Evolutionary conservation across 1,140 invertebrate genomes (phyloP).

Genomic region (Habropoda laboriosa): DNA sequence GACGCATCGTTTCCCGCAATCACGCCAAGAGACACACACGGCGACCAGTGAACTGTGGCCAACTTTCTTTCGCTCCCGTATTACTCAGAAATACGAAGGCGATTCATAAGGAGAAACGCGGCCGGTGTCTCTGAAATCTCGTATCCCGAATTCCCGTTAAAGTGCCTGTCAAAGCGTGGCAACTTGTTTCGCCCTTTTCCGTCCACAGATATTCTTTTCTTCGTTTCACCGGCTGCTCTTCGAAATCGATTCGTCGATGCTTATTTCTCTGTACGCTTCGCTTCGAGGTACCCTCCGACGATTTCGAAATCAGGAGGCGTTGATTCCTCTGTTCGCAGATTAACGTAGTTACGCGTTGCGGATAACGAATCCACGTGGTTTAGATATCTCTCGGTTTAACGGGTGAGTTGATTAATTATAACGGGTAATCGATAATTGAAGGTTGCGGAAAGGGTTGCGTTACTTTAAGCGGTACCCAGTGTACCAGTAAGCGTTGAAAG

Average conservation of each 20-base stretch:
- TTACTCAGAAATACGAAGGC: background rate
- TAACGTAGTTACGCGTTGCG: too few relatives aligned
- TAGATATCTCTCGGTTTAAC: too few relatives aligned
- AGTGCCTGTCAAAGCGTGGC: background rate
- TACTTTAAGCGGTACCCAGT: background rate
- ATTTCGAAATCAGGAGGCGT: too few relatives aligned
- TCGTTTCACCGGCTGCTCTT: background rate
- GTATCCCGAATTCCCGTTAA: too few relatives aligned
- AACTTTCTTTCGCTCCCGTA: background rate
- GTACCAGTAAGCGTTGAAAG: background rate
- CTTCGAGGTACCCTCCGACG: too few relatives aligned
- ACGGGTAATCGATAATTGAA: too few relatives aligned
- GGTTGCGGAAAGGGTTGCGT: background rate
- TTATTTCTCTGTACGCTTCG: too few relatives aligned
- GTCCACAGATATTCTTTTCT: background rate
- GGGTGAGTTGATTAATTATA: too few relatives aligned
- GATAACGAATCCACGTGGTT: too few relatives aligned
- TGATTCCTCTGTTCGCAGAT: too few relatives aligned
- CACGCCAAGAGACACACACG: background rate
- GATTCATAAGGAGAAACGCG: background rate
- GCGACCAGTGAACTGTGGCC: background rate
- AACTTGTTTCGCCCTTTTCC: background rate
- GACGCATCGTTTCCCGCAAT: background rate
- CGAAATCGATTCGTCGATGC: background rate
- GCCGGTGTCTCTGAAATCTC: background rate